phyloP scores from a whole-genome alignment of 2,113 vertebrate species.

The Paramormyrops kingsleyae region DNA sequence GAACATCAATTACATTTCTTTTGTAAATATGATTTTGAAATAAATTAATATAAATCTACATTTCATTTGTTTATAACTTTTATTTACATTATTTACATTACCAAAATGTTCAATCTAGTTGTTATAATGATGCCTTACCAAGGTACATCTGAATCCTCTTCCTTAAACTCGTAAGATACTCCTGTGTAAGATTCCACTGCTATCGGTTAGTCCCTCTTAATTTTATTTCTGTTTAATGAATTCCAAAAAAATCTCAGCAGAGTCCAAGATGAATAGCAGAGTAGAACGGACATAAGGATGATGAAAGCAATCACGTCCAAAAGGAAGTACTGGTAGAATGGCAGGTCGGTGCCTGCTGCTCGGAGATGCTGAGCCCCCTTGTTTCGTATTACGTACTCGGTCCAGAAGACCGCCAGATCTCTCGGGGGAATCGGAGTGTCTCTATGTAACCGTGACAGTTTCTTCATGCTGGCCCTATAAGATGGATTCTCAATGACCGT shows the following conservation, averaged over 20 bases:
- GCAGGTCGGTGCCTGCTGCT: constrained; percentile 23
- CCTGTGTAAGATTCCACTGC: not conserved
- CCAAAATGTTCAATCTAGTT: not conserved
- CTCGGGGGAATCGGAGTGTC: constrained; percentile 49
- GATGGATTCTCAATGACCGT: constrained; percentile 38
- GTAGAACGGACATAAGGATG: not conserved
- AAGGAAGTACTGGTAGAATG: constrained; percentile 20
- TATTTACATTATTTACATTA: not conserved
- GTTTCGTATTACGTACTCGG: constrained; percentile 52
- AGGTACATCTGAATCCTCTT: not conserved
- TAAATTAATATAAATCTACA: constrained; percentile 53
- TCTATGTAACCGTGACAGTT: constrained; percentile 47
- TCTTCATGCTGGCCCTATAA: constrained; percentile 51
- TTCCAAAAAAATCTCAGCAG: constrained; percentile 3
- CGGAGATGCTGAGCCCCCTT: constrained; percentile 49
- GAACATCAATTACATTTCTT: constrained; percentile 66
- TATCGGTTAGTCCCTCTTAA: not conserved
- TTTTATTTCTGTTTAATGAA: not conserved
- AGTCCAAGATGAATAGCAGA: constrained; percentile 2
- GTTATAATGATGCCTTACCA: not conserved
- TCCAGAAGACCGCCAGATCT: constrained; percentile 53
- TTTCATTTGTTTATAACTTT: not conserved
- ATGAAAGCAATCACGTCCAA: constrained; percentile 1
- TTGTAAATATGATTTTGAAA: constrained; percentile 77
- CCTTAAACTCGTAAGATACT: not conserved